Conservation (phyloP, 2,888 invertebrate species). For the Nematopogon swammerdamellus region DNA sequence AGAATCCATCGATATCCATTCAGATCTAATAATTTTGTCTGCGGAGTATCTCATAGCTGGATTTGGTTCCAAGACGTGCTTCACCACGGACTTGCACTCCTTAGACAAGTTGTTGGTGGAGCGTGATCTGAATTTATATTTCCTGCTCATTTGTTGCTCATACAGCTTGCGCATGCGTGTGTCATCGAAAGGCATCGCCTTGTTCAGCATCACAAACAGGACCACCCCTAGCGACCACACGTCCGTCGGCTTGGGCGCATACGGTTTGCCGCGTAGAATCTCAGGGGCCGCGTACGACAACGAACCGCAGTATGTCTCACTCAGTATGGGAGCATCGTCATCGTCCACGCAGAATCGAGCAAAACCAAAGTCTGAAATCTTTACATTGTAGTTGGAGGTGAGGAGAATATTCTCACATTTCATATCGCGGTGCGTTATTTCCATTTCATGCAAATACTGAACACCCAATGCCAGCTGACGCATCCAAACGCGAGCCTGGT, state of each 20-base stretch:
- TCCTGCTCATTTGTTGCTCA: slow-evolving; percentile 58
- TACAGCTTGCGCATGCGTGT: slow-evolving; percentile 69
- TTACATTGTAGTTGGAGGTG: slow-evolving; percentile 71
- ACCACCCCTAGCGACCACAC: slow-evolving; percentile 80
- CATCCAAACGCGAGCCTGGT: slow-evolving; percentile 68
- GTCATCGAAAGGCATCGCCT: slow-evolving; percentile 78
- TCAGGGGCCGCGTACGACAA: slow-evolving; percentile 87
- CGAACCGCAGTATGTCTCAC: slow-evolving; percentile 83
- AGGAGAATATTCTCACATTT: slow-evolving; percentile 80
- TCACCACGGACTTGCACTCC: slow-evolving; percentile 61
- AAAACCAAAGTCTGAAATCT: slow-evolving; percentile 82
- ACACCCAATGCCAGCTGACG: slow-evolving; percentile 66
- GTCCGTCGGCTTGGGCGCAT: slow-evolving; percentile 70
- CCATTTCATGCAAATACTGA: slow-evolving; percentile 70
- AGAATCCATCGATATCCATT: slow-evolving; percentile 69
- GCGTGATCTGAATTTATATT: slow-evolving; percentile 65
- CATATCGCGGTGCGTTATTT: slow-evolving; percentile 74
- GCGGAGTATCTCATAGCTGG: slow-evolving; percentile 54
- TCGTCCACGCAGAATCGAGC: slow-evolving; percentile 48
- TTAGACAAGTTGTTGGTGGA: slow-evolving; percentile 53
- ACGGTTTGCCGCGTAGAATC: slow-evolving; percentile 71
- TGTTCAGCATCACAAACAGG: slow-evolving; percentile 79
- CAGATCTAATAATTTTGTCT: slow-evolving; percentile 53
- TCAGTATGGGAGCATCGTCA: slow-evolving; percentile 44
- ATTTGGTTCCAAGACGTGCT: slow-evolving; percentile 68